These are phyloP conservation scores for Periparus ater DNA, from an alignment of 2,797 vertebrate species.

Conservation along the genomic window DNA sequence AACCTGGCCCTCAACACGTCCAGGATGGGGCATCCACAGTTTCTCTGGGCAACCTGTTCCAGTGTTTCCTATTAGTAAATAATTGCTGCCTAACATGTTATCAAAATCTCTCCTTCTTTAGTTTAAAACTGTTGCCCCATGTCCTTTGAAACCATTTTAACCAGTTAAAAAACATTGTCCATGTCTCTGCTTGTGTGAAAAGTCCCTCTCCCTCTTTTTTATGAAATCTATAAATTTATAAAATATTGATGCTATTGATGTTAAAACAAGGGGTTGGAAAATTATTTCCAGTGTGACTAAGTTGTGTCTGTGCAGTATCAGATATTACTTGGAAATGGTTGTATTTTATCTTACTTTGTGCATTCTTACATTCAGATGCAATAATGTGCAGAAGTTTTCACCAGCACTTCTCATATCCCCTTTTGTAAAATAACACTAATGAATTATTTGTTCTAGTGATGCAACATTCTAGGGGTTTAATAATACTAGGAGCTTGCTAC, in stretches of 20 bases:
- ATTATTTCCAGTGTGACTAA: neutral
- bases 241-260: neutral
- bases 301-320: neutral
- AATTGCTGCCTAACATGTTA: neutral
- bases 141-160: neutral
- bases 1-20: neutral
- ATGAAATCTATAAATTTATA: neutral
- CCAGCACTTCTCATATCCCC: neutral
- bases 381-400: neutral
- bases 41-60: neutral
- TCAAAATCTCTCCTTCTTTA: neutral
- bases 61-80: neutral
- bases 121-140: neutral
- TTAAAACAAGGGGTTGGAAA: neutral
- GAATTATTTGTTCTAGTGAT: neutral
- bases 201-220: neutral
- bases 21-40: neutral
- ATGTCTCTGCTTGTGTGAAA: neutral
- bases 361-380: neutral
- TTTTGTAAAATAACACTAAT: neutral
- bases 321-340: neutral
- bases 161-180: too few species aligned
- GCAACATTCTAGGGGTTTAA: neutral
- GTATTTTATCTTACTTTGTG: neutral
- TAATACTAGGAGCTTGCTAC: neutral